A percentile compares a stretch with the other conserved stretches of the same genome.
These are phyloP conservation scores for Aptenodytes forsteri DNA, from an alignment of 2,113 vertebrate species.

Conservation along the genomic window DNA sequence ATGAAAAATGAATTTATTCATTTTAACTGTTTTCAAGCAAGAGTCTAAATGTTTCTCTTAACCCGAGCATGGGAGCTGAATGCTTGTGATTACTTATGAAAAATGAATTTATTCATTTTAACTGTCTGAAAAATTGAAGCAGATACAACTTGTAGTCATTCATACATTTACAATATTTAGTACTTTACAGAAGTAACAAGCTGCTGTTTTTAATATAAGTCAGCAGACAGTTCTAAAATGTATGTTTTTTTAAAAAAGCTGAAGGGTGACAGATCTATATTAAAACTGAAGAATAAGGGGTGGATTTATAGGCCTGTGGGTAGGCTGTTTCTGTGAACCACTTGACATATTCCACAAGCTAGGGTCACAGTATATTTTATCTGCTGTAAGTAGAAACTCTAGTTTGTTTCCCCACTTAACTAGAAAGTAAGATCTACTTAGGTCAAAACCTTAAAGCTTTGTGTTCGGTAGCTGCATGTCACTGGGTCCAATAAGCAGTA, in stretches of 20 bases:
- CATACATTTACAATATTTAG: background rate
- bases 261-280: background rate
- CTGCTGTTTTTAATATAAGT: background rate
- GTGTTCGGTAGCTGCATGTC: background rate
- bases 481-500: background rate
- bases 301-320: background rate
- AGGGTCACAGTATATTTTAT: background rate
- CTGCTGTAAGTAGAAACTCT: background rate
- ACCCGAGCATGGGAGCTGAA: background rate
- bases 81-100: constrained; percentile 8
- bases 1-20: background rate
- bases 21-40: background rate
- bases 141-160: background rate
- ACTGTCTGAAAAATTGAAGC: background rate
- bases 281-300: background rate
- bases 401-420: background rate
- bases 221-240: background rate
- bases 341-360: background rate
- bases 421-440: background rate
- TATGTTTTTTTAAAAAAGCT: background rate
- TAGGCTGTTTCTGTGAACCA: background rate
- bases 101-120: constrained; percentile 11
- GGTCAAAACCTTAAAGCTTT: background rate
- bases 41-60: constrained; percentile 24
- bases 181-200: background rate